A percentile compares a stretch with the other conserved stretches of the same genome.
phyloP scores from a whole-genome alignment of 1,140 invertebrate genomes.

The Ruditapes philippinarum region DNA sequence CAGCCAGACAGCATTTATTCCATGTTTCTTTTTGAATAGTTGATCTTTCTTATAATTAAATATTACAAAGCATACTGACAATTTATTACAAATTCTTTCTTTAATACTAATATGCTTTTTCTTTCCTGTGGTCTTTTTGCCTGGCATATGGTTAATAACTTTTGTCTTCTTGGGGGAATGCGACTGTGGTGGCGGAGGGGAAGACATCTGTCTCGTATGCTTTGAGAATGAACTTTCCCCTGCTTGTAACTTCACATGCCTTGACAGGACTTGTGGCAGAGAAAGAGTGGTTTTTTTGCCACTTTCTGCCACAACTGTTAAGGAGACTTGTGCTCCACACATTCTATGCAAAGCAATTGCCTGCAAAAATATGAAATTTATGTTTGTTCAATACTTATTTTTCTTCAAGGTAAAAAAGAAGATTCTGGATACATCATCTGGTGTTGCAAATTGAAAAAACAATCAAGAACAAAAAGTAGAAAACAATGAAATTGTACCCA shows the following conservation, averaged over 20 bases:
- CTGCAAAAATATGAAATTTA: not conserved
- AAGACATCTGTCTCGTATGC: not conserved
- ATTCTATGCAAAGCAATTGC: not conserved
- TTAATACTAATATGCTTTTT: not conserved
- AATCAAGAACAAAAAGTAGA: conserved; percentile 33
- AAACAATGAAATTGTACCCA: conserved; percentile 2
- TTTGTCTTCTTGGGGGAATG: not conserved
- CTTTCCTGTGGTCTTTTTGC: not conserved
- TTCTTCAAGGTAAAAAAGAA: conserved; percentile 4
- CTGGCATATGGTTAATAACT: not conserved
- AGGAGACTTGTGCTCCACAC: no score
- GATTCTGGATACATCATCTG: not conserved
- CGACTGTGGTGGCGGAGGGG: not conserved
- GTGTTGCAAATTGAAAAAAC: not conserved
- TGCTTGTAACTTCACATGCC: not conserved
- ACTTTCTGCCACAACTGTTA: not conserved
- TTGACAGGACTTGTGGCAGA: not conserved
- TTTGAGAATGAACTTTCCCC: not conserved
- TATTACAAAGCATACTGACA: not conserved
- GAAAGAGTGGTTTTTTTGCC: not conserved
- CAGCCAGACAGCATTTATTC: not conserved
- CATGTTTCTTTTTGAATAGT: not conserved
- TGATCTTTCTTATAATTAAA: not conserved
- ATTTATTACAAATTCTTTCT: not conserved
- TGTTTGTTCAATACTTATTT: not conserved